Base-by-base conservation (phyloP, 2,888 invertebrate genomes). In the Phorcus lineatus region DNA sequence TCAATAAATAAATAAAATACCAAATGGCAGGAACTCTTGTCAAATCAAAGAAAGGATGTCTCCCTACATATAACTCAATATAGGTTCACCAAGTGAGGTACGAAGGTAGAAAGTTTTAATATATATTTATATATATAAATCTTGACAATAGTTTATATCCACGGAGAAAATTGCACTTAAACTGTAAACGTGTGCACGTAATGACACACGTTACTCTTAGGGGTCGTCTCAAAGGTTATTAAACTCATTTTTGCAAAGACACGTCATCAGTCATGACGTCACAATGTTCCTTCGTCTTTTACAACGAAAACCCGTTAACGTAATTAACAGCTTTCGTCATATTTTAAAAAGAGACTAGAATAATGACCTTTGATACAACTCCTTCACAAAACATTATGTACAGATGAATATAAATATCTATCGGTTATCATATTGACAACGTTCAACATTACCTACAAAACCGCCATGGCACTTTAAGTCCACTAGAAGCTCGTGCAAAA, bases 401-500 rank as follows among this genome's bases (percentile, higher is more conserved):
- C 70, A 70, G 19, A 36, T 70, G 31, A 70, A 70, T 70, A 70
- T 70, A 47, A 47, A 70, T 70, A 70, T 70, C 40, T 70, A 62
- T 62, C 62, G 36, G 36, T 36, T 70, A 40, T 70, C 70, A 70
- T 31, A 70, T 40, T 36, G 31, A 70, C 70, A 19, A 70, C 70
- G 40, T 36, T 70, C 31, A 70, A 70, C 70, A 70, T 40, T n/a
- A 36, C 31, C 31, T 70, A 70, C 70, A 70, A 19, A 70, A 70
- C 70, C 70, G 24, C 36, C 36, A 70, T 40, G 70, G 70, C 40
- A 70, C 70, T 19, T 70, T 17, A 31, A n/a, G 36, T 36, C 36
- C 70, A 70, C 31, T 70, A 70, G 36, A 70, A 70, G 70, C 70
- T 19, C 70, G 70, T 70, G 70, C 70, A 70, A 70, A 36, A 16